Evolutionary conservation across 1,140 invertebrate species (phyloP), one percentile per base, ranked within the genome.

Genomic region (Calephelis virginiensis): DNA sequence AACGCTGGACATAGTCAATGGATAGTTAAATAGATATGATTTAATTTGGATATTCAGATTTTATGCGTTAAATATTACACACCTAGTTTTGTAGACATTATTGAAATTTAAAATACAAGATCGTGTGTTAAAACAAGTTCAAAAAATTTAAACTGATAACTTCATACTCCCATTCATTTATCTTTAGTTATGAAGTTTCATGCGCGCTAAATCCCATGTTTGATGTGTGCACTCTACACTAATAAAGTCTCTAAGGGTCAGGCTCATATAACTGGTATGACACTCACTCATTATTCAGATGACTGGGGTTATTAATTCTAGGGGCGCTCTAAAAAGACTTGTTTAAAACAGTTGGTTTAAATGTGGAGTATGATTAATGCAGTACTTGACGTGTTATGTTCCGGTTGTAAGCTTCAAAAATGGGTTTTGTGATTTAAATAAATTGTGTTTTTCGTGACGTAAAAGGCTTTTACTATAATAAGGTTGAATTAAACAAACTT

Each of bases 211-310:
- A 53, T 53, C 10, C 14, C 8, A 8, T 43, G 7, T 43, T 43
- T 43, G 40, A 28, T 28, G 28, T 28, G 40, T 43, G 8, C 8
- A 10, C 49, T 53, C 49, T 53, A 9, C 8, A 53, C 13, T 10
- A 53, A 53, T 8, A 10, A 17, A 53, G 10, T 17, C 49, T 8
- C 49, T 17, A 53, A 28, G 13, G 13, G 8, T 10, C 49, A 46
- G 64, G 17, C 40, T 73, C 67, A 45, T 43, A 49, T 69, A 60
- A 60, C 69, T 65, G 66, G 64, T 72, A 66, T 75, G 67, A 70
- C 64, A 68, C 62, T 49, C 59, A 43, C 40, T 40, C 49, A 53
- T 53, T 53, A 53, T 53, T 62, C 40, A 61, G 38, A 48, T 64
- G 63, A 64, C 48, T 48, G 46, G 59, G 46, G 38, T 61, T 61